Evolutionary conservation across 2,113 vertebrate genomes (phyloP).

Genomic region (Dasyurus viverrinus): DNA sequence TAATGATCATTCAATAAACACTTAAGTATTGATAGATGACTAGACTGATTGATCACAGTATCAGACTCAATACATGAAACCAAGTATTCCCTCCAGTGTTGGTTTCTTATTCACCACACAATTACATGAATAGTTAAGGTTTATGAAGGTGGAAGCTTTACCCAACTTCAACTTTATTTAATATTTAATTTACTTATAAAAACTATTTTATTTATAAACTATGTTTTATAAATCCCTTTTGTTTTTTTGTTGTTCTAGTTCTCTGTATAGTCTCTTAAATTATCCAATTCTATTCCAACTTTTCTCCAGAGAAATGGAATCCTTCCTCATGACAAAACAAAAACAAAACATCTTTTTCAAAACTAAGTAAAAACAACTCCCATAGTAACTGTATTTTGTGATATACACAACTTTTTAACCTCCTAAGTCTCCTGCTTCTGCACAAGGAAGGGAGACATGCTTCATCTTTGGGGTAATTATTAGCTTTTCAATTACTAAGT

Average conservation of each 20-base stretch:
- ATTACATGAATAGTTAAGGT: neutral
- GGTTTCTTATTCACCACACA: neutral
- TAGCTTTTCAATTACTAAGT: neutral
- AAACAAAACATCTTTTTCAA: neutral
- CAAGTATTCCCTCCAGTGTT: neutral
- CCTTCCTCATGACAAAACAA: neutral
- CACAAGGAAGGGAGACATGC: neutral
- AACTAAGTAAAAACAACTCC: neutral
- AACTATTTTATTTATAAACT: no score
- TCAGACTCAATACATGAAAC: neutral
- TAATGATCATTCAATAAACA: neutral
- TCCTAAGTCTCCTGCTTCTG: neutral
- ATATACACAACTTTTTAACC: neutral
- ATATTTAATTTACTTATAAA: no score
- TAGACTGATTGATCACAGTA: neutral
- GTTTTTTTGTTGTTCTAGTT: neutral
- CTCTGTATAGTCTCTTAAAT: neutral
- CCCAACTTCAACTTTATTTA: neutral
- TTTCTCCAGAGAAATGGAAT: neutral
- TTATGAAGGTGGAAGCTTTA: neutral
- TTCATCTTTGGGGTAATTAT: neutral
- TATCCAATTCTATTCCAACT: neutral
- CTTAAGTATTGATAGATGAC: neutral
- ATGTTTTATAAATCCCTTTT: neutral
- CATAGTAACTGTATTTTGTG: neutral